Conservation (phyloP, 2,113 vertebrate genomes). For the Thalassoma bifasciatum region DNA sequence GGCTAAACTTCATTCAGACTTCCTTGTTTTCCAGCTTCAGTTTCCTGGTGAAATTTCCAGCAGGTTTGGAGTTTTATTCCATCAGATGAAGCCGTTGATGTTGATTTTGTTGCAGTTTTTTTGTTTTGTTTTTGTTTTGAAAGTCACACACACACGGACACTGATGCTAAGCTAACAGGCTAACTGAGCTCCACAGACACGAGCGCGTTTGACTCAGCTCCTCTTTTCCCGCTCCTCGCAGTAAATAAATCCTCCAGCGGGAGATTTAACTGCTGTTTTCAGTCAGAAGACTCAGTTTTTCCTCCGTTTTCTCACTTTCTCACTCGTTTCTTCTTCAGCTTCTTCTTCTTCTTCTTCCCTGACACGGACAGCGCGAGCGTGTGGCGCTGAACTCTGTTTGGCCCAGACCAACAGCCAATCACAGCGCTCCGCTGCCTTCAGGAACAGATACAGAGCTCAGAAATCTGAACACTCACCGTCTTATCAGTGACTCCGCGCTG, state of each 20-base stretch:
- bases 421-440: conserved; percentile 14
- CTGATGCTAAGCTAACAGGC: conserved; percentile 57
- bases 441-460: not conserved
- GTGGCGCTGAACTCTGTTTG: conserved; percentile 35
- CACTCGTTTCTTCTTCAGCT: too few species aligned
- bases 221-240: not conserved
- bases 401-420: conserved; percentile 57
- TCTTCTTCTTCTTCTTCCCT: not conserved
- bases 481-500: not conserved
- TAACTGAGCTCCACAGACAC: conserved; percentile 46
- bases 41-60: not conserved
- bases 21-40: conserved; percentile 40
- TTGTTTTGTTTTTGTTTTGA: not conserved
- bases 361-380: conserved; percentile 7
- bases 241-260: accelerated
- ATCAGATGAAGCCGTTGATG: not conserved
- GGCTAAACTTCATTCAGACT: conserved; percentile 54
- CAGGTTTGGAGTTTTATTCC: not conserved
- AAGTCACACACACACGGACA: conserved; percentile 28
- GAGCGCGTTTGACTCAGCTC: not conserved
- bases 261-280: not conserved
- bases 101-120: not conserved
- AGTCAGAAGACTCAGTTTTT: not conserved
- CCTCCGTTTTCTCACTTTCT: not conserved
- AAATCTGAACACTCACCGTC: not conserved